Evolutionary conservation across 2,888 invertebrate genomes (phyloP).

Genomic region (Amorpha juglandis): DNA sequence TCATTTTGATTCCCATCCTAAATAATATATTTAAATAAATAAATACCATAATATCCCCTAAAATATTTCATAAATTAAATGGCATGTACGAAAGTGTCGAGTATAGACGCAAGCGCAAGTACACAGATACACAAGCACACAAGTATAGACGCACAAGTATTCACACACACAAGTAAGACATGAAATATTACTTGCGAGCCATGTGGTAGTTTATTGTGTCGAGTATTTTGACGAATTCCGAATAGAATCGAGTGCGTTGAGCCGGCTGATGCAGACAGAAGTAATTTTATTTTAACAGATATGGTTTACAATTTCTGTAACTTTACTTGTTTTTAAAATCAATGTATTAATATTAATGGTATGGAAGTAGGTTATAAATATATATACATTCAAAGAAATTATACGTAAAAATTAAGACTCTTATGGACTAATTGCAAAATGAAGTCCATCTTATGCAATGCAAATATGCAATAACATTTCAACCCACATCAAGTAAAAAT

Average conservation of each 20-base stretch:
- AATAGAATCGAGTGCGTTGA: constrained; percentile 63
- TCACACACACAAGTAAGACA: constrained; percentile 48
- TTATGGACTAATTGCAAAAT: too few relatives aligned
- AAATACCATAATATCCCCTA: neutral
- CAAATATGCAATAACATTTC: too few relatives aligned
- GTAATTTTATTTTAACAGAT: constrained; percentile 8
- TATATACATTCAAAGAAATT: too few relatives aligned
- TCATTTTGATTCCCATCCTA: too few relatives aligned
- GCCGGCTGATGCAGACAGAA: constrained; percentile 31
- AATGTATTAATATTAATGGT: too few relatives aligned
- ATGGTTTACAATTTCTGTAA: neutral
- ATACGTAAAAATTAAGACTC: too few relatives aligned
- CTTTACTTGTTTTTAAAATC: too few relatives aligned
- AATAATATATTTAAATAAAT: neutral
- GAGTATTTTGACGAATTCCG: constrained; percentile 82
- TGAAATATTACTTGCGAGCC: constrained; percentile 73
- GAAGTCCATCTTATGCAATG: too few relatives aligned
- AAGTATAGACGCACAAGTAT: constrained; percentile 31
- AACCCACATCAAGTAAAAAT: too few relatives aligned
- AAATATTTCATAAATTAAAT: constrained; percentile 5
- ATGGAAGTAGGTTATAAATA: too few relatives aligned
- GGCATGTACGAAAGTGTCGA: constrained; percentile 15
- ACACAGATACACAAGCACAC: constrained; percentile 23
- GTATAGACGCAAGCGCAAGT: constrained; percentile 36
- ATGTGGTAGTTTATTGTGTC: constrained; percentile 74